Conservation (phyloP, 2,113 vertebrate genomes). For the Muntiacus reevesi region DNA sequence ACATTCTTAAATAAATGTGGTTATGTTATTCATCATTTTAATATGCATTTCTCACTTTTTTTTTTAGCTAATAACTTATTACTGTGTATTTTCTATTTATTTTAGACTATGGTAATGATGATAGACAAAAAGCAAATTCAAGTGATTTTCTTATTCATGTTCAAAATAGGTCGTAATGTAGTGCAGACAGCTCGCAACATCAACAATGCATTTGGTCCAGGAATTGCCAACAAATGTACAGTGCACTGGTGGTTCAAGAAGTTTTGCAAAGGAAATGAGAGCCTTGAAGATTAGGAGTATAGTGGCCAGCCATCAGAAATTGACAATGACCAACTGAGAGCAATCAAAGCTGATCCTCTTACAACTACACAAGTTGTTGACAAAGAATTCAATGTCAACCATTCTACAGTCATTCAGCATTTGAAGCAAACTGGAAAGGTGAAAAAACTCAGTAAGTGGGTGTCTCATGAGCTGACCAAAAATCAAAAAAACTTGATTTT, state of each 20-base stretch:
- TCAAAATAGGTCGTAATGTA: not conserved
- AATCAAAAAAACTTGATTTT: not conserved
- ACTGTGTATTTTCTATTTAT: not conserved
- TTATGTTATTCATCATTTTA: not conserved
- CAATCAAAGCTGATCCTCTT: not conserved
- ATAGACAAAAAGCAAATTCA: not conserved
- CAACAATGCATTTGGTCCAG: not conserved
- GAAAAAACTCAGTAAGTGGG: not conserved
- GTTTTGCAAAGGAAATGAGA: not conserved
- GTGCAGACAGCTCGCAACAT: not conserved
- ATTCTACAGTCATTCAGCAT: not conserved
- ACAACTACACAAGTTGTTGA: not conserved
- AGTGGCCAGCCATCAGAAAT: not conserved
- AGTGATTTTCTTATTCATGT: not conserved
- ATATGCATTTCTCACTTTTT: not conserved
- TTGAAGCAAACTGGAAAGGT: not conserved
- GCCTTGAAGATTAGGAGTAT: not conserved
- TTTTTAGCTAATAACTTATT: not conserved
- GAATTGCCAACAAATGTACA: not conserved
- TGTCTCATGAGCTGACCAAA: not conserved
- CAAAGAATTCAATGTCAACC: not conserved
- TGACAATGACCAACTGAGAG: not conserved
- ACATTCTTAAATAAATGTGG: not conserved
- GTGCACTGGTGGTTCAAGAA: not conserved
- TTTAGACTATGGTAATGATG: not conserved